Conservation (phyloP, 1,140 invertebrate species). For the Pomphorhynchus laevis region DNA sequence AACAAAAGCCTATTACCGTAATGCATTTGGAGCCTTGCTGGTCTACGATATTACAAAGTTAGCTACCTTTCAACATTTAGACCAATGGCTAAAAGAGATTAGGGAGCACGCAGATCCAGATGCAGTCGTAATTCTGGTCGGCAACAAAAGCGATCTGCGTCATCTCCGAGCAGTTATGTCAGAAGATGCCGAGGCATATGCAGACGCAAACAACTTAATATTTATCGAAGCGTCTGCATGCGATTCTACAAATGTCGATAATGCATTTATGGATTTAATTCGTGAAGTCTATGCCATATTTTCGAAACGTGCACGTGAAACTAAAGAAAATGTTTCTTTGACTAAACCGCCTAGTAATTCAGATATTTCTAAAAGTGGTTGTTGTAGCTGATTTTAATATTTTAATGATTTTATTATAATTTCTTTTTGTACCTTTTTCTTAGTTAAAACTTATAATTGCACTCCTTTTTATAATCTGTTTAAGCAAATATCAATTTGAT, state of each 20-base stretch:
- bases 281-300: background rate
- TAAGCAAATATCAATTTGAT: too few species aligned
- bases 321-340: too few species aligned
- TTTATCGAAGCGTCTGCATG: conserved; percentile 5
- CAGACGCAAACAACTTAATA: conserved; percentile 4
- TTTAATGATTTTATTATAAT: too few species aligned
- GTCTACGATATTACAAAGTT: conserved; percentile 18
- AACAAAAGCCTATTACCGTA: conserved; percentile 12
- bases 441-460: too few species aligned
- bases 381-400: too few species aligned
- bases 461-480: too few species aligned
- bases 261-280: conserved; percentile 1
- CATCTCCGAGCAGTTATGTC: conserved; percentile 14
- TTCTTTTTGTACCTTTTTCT: too few species aligned
- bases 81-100: conserved; percentile 17
- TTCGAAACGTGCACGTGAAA: too few species aligned
- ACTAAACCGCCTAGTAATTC: too few species aligned
- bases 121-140: conserved; percentile 21
- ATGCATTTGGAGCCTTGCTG: conserved; percentile 17
- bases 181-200: conserved; percentile 9
- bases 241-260: conserved; percentile 1
- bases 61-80: conserved; percentile 16
- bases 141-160: conserved; percentile 17
- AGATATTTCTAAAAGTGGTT: too few species aligned
- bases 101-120: conserved; percentile 20